Conservation (phyloP, 2,888 invertebrate species). For the Achlya flavicornis region DNA sequence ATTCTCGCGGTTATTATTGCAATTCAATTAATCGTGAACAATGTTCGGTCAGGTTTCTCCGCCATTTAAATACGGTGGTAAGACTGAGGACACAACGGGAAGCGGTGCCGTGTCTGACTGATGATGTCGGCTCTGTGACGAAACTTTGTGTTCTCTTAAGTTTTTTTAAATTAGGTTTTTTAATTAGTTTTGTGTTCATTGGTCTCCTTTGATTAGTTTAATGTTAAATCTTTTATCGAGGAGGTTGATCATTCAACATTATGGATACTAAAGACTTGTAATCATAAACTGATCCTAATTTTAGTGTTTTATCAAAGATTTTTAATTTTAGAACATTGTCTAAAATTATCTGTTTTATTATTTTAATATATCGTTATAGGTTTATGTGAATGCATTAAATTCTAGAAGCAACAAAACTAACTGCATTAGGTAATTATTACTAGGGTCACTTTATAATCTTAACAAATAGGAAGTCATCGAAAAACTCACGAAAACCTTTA, state of each 20-base stretch:
- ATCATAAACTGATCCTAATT: no score
- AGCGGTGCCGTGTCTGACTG: constrained; percentile 21
- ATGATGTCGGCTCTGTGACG: constrained; percentile 34
- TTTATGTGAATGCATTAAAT: no score
- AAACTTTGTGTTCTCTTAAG: constrained; percentile 32
- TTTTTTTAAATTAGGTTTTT: neutral
- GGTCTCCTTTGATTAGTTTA: neutral
- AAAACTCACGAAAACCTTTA: no score
- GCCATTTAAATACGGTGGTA: constrained; percentile 37
- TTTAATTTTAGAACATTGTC: no score
- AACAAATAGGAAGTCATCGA: no score
- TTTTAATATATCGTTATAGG: no score
- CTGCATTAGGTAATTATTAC: no score
- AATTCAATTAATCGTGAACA: constrained; percentile 77
- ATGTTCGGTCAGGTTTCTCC: constrained; percentile 68
- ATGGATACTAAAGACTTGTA: neutral
- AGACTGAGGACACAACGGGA: constrained; percentile 28
- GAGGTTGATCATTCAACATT: neutral
- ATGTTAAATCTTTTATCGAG: neutral
- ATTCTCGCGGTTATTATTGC: constrained; percentile 78
- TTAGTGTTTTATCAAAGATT: no score
- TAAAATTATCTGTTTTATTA: no score
- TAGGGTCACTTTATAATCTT: no score
- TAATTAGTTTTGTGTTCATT: constrained; percentile 3
- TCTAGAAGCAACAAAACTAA: no score